Base-by-base conservation (phyloP, 1,140 invertebrate species). In the Papilio polyxenes region DNA sequence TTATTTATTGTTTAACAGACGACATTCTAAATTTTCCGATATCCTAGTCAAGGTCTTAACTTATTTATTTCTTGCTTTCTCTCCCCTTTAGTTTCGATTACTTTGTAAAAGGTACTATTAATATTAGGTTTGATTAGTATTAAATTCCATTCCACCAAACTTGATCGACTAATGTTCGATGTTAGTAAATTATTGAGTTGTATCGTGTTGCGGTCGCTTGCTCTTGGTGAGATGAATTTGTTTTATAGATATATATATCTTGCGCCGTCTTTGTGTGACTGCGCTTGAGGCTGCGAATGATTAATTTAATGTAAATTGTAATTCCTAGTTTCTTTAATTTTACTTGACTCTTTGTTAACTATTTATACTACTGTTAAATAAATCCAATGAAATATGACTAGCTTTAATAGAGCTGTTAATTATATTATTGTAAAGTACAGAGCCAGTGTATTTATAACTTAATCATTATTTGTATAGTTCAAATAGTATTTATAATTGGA, bases 381-480 rank as follows among this genome's bases (percentile, higher is more conserved):
- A 88, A 90, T 92, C 88, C 89, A 92, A 90, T 91, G 87, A 91
- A 91, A 90, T 89, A 90, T 89, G 88, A 90, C 85, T 91, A 94
- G 92, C 92, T 94, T 93, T 94, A 93, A 93, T 92, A 89, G 87
- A 93, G 89, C 91, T 90, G 89, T 91, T 92, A 89, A 90, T 92
- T 89, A 89, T 92, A 91, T 92, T 90, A 91, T 93, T 93, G 88
- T 93, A 91, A 92, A 93, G 86, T 91, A 91, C 91, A 93, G 92
- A 93, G 91, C 91, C 92, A 93, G 91, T 93, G 91, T 93, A 92
- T 92, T 92, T 93, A 92, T 93, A 86, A 92, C 87, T 92, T 92
- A 93, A 93, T 93, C 90, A 93, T 93, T 93, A 93, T 94, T 93
- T 93, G 92, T 94, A 94, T 91, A 93, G 91, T 92, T 94, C 91